These are phyloP conservation scores for Cataglyphis cursor DNA, from an alignment of 2,888 invertebrate genomes.

Conservation along the genomic window DNA sequence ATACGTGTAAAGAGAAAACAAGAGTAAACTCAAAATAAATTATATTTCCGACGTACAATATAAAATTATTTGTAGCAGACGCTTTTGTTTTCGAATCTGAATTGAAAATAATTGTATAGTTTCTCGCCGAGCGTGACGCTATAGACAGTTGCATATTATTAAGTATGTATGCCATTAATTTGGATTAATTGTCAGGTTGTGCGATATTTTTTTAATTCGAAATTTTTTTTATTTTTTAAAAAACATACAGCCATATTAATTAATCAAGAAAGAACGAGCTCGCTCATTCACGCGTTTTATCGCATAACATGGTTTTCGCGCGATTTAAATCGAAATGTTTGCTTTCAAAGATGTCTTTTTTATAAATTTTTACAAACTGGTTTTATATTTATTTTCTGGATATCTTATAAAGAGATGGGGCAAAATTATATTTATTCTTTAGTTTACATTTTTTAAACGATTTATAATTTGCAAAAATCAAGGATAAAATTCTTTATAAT, in stretches of 20 bases:
- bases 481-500: not conserved
- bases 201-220: constrained; percentile 45
- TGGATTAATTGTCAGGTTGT: constrained; percentile 52
- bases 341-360: not conserved
- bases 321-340: constrained; percentile 42
- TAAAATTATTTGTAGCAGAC: constrained; percentile 60
- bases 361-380: not conserved
- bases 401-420: not conserved
- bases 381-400: not conserved
- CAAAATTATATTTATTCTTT: not conserved
- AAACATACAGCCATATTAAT: constrained; percentile 42
- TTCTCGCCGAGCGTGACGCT: constrained; percentile 7
- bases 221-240: too few relatives aligned
- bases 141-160: constrained; percentile 43
- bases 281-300: constrained; percentile 17
- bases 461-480: not conserved
- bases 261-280: constrained; percentile 11
- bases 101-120: constrained; percentile 38
- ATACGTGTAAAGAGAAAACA: too few relatives aligned
- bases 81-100: constrained; percentile 6
- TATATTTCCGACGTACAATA: constrained; percentile 74
- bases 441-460: not conserved
- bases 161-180: constrained; percentile 42
- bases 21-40: constrained; percentile 29
- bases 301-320: constrained; percentile 21